Percentiles rank a stretch among this genome's conserved stretches.
These are phyloP conservation scores for Echinometra lucunter DNA, from an alignment of 53 echinoderm and acorn worm genomes.

Conservation along the genomic window DNA sequence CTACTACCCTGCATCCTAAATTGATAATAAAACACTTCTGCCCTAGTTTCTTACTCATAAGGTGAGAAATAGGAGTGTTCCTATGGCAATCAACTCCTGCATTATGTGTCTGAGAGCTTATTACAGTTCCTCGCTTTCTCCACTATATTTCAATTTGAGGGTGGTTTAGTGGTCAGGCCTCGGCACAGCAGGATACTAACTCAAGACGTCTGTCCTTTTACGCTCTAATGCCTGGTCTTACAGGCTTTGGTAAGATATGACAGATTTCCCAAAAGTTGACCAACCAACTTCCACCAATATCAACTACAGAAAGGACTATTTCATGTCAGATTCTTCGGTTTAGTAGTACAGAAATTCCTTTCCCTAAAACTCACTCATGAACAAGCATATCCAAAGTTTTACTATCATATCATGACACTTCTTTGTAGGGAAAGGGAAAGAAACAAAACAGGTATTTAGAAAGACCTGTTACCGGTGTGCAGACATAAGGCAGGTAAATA, in stretches of 20 bases:
- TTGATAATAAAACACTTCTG: constrained; percentile 38
- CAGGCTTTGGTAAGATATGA: not conserved
- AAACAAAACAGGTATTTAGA: too few species aligned
- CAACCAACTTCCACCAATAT: too few species aligned
- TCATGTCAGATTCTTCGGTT: too few species aligned
- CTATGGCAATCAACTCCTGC: constrained; percentile 35
- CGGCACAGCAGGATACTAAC: constrained; percentile 27
- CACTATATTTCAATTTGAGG: not conserved
- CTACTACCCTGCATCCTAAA: constrained; percentile 6
- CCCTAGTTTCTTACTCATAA: constrained; percentile 40
- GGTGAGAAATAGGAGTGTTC: constrained; percentile 40
- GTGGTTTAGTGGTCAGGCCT: constrained; percentile 44
- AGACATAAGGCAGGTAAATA: too few species aligned
- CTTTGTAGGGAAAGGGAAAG: too few species aligned
- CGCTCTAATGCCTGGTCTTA: not conserved
- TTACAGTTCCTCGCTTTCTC: constrained; percentile 35
- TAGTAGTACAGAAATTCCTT: too few species aligned
- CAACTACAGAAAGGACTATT: too few species aligned
- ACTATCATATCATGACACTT: too few species aligned
- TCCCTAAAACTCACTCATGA: too few species aligned
- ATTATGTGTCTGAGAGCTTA: constrained; percentile 6
- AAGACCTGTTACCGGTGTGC: too few species aligned
- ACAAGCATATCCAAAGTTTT: too few species aligned
- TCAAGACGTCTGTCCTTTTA: constrained; percentile 9
- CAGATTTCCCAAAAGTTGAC: too few species aligned